These are phyloP conservation scores for Micrasema longulum DNA, from an alignment of 1,140 invertebrate genomes.

Conservation along the genomic window DNA sequence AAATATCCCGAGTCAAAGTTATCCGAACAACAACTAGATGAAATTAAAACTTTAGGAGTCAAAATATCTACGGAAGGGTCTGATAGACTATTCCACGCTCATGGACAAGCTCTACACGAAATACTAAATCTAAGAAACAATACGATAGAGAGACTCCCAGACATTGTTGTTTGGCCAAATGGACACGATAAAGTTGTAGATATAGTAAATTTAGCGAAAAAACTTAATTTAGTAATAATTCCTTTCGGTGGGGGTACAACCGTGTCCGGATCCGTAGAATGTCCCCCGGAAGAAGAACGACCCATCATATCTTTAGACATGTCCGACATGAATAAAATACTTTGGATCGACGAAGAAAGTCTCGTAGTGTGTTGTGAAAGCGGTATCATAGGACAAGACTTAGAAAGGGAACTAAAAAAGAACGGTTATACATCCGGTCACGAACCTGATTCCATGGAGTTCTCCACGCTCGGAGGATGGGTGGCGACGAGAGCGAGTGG, in stretches of 20 bases:
- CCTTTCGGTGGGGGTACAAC: constrained; percentile 97
- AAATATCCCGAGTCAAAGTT: constrained; percentile 1
- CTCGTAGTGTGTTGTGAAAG: constrained; percentile 85
- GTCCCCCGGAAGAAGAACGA: constrained; percentile 83
- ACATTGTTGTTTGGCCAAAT: constrained; percentile 76
- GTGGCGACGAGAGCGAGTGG: constrained; percentile 97
- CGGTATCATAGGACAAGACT: constrained; percentile 95
- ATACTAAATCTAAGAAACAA: constrained; percentile 82
- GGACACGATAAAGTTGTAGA: constrained; percentile 71
- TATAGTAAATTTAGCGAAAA: constrained; percentile 70
- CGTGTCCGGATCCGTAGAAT: constrained; percentile 90
- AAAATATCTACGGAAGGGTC: constrained; percentile 81
- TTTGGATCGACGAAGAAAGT: constrained; percentile 90
- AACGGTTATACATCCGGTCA: constrained; percentile 87
- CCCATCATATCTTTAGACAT: constrained; percentile 94
- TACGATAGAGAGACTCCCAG: constrained; percentile 77
- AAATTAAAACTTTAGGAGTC: constrained; percentile 73
- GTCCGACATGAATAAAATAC: constrained; percentile 93
- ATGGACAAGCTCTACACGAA: constrained; percentile 95
- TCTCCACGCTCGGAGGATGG: constrained; percentile 97
- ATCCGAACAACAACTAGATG: constrained; percentile 43
- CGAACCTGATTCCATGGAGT: constrained; percentile 98
- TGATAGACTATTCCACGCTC: constrained; percentile 90
- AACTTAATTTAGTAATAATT: constrained; percentile 81
- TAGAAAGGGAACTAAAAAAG: constrained; percentile 80